Base-by-base conservation (phyloP, 2,797 vertebrate genomes). In the Oceanodroma leucorhoa region DNA sequence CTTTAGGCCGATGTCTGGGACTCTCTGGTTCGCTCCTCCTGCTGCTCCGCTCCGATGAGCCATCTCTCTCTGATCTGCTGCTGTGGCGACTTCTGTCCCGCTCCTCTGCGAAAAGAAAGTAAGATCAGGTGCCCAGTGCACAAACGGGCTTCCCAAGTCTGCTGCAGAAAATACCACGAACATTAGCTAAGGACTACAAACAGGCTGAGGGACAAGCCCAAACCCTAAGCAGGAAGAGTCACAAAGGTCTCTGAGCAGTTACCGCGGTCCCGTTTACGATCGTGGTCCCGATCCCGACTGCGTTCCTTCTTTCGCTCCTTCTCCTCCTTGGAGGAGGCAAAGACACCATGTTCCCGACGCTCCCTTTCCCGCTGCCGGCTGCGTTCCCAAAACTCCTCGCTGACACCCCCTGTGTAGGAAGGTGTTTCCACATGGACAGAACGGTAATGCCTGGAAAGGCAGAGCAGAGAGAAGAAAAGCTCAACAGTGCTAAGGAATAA, bases 281-380 rank as follows among this genome's bases (percentile, higher is more conserved):
- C 98, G 8, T 97, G 82, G 70, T 99, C 99, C 95, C 97, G 97
- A 30, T 96, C 95, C 67, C 91, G 79, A 12, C 96, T 97, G 79
- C 95, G 96, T 43, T 98, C 98, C 69, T 96, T 98, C 75, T 98
- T 98, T 22, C 96, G 96, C 53, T 98, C 98, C 73, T 96, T 98
- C 75, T 99, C 99, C 72, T 99, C 99, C 97, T 99, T 99, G 77
- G 99, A 99, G 1, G 99, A 99, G 3, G 99, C 99, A 22, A 98
- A 99, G 54, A 99, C 99, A 13, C 99, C 99, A 1, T 99, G 99
- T 38, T 99, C 99, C 21, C 99, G 98, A 11, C 99, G 98, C 41
- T 99, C 99, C 85, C 97, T 98, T 89, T 99, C 99, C 78, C 99
- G 98, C 96, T 99, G 99, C 89, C 99, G 98, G 96, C 98, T 98